phyloP scores from a whole-genome alignment of 2,113 vertebrate species.

The Heloderma charlesbogerti region DNA sequence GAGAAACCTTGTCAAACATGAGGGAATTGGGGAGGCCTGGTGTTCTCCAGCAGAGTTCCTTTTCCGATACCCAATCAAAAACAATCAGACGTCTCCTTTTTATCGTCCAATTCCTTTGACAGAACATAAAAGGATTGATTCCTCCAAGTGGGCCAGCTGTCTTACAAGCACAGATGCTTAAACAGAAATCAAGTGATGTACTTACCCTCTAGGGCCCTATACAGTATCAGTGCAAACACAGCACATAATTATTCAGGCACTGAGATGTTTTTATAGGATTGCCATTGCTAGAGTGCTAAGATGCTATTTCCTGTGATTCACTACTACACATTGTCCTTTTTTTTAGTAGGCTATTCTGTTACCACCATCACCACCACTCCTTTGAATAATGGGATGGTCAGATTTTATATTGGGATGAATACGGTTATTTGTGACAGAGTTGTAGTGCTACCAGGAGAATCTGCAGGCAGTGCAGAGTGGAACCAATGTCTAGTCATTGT shows the following conservation, averaged over 20 bases:
- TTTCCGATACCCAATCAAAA: constrained; percentile 14
- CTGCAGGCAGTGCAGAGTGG: neutral
- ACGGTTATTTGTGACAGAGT: neutral
- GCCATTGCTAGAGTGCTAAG: neutral
- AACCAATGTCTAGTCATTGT: neutral
- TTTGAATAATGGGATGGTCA: neutral
- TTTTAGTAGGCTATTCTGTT: too few relatives aligned
- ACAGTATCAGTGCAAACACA: constrained; percentile 2
- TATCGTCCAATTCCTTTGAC: constrained; percentile 6
- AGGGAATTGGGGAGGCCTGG: neutral
- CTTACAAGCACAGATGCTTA: constrained; percentile 18
- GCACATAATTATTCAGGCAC: neutral
- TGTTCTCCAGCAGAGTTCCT: neutral
- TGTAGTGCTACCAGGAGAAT: neutral
- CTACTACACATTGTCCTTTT: neutral
- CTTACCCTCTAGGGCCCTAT: constrained; percentile 13
- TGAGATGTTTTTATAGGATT: neutral
- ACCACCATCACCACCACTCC: too few relatives aligned
- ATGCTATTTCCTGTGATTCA: neutral
- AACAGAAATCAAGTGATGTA: constrained; percentile 26
- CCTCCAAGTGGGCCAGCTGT: constrained; percentile 21
- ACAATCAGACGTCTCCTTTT: constrained; percentile 13
- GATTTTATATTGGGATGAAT: neutral
- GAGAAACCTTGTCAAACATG: neutral
- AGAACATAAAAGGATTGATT: constrained; percentile 28